These are phyloP conservation scores for Polymixis flavicincta DNA, from an alignment of 2,888 invertebrate genomes.

Conservation along the genomic window DNA sequence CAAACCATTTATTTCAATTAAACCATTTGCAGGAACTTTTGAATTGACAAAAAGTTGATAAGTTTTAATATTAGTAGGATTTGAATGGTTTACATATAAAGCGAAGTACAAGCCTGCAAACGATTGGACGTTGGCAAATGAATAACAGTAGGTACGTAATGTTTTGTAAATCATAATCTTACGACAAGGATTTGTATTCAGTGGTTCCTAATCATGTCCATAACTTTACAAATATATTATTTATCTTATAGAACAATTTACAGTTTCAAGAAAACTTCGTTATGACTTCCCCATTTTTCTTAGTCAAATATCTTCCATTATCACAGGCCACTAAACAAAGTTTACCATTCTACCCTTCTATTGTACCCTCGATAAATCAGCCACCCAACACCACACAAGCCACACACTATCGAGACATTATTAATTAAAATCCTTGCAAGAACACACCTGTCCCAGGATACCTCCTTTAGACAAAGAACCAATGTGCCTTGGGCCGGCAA, in stretches of 20 bases:
- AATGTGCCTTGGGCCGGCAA: slow-evolving; percentile 83
- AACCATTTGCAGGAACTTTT: too few species aligned
- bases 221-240: neutral
- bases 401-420: slow-evolving; percentile 86
- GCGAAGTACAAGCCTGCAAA: too few species aligned
- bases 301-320: slow-evolving; percentile 30
- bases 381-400: slow-evolving; percentile 79
- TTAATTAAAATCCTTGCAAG: slow-evolving; percentile 87
- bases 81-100: too few species aligned
- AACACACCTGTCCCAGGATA: slow-evolving; percentile 86
- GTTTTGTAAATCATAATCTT: too few species aligned
- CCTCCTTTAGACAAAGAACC: slow-evolving; percentile 78
- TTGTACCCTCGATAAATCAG: slow-evolving; percentile 64
- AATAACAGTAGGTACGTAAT: too few species aligned
- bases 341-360: slow-evolving; percentile 57
- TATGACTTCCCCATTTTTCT: neutral
- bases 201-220: too few species aligned
- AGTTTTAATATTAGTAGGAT: too few species aligned
- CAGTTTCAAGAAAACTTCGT: neutral
- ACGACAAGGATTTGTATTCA: neutral
- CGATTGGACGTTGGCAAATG: too few species aligned
- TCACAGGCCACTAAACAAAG: slow-evolving; percentile 54
- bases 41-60: too few species aligned
- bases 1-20: too few species aligned
- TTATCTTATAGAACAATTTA: neutral